These are phyloP conservation scores for Anastatus disparis DNA, from an alignment of 1,140 invertebrate species.

Conservation along the genomic window DNA sequence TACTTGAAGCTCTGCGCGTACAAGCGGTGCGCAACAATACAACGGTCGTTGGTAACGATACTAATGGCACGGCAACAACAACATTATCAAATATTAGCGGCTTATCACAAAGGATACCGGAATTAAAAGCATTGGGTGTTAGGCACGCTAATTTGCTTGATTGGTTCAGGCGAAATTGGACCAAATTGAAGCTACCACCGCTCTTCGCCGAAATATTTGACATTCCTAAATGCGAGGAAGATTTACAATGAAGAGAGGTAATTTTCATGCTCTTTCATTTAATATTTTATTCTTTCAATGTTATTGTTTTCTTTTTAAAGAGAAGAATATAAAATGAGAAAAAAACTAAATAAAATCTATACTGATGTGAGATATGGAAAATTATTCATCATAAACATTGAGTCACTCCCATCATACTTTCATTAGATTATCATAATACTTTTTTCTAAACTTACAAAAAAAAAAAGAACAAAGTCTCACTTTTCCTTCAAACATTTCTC, in stretches of 20 bases:
- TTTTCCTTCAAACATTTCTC: too few species aligned
- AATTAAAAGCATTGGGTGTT: slow-evolving; percentile 83
- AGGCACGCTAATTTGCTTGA: slow-evolving; percentile 87
- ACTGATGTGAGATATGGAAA: slow-evolving; percentile 1
- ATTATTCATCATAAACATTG: too few species aligned
- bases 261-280: not conserved
- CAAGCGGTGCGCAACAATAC: slow-evolving; percentile 62
- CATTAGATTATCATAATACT: too few species aligned
- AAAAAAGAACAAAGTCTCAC: too few species aligned
- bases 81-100: slow-evolving; percentile 47
- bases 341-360: slow-evolving; percentile 22
- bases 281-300: not conserved
- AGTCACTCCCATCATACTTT: too few species aligned
- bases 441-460: too few species aligned
- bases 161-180: slow-evolving; percentile 92
- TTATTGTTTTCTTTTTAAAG: too few species aligned
- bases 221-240: slow-evolving; percentile 91
- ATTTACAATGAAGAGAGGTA: slow-evolving; percentile 69
- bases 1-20: slow-evolving; percentile 86
- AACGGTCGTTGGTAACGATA: too few species aligned
- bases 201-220: slow-evolving; percentile 98
- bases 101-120: slow-evolving; percentile 72
- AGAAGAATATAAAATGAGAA: too few species aligned
- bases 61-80: not conserved
- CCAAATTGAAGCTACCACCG: slow-evolving; percentile 85